Base-by-base conservation (phyloP, 2,113 vertebrate genomes). In the Hydrochoerus hydrochaeris region DNA sequence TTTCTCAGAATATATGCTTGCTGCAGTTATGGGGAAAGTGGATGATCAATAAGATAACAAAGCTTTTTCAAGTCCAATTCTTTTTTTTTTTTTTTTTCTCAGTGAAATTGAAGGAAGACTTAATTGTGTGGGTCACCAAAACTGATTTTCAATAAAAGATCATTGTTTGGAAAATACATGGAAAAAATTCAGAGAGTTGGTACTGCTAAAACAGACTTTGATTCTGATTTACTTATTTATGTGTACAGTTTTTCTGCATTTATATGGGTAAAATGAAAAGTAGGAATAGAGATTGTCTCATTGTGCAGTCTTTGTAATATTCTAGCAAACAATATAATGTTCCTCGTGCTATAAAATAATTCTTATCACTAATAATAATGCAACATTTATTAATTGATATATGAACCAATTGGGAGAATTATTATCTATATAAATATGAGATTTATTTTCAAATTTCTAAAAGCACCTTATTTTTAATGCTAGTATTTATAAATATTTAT, bases 401-500 rank as follows among this genome's bases (percentile, higher is more conserved):
- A 32, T 77, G 77, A 96, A 41, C 22, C 89, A 90, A 60, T 58
- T 83, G 49, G 58, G 44, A 85, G 54, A 63, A 85, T 75, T 73
- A 82, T 62, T 77, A 87, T 69, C 44, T 35, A n/a, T 57, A 96
- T 96, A 73, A 96, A 73, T 92, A 60, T 63, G 22, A 97, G 49
- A 87, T 87, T 97, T 91, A 93, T 97, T 91, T 97, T 86, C 65
- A 94, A 22, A 86, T 91, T 82, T 20, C 6, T 3, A 97, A 3
- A 83, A 52, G 63, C 5, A 69, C 17, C 52, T 88, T 90, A 75
- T 17, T 88, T 91, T 81, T 96, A 93, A 91, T 85, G 54, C 60
- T 95, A 92, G 52, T 90, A 62, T 60, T 97, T 96, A 38, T 96
- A 88, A 75, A 67, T 91, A 91, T 95, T 94, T 87, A 82, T 96